Conservation (phyloP, 2,888 invertebrate genomes). For the Meteorus cinctellus region DNA sequence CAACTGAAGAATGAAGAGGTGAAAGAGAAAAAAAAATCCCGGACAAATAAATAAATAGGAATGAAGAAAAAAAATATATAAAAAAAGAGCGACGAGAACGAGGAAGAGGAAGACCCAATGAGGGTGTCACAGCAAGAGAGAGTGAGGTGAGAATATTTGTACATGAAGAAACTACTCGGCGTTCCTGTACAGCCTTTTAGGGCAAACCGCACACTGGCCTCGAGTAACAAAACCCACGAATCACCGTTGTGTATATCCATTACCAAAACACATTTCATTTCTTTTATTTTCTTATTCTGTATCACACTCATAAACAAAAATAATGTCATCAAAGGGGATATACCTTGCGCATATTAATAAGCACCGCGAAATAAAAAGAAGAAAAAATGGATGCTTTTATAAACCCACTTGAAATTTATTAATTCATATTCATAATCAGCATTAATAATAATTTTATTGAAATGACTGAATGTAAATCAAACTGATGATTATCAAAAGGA, state of each 20-base stretch:
- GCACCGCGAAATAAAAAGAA: too few relatives aligned
- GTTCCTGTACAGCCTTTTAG: slow-evolving; percentile 54
- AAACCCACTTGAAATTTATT: too few relatives aligned
- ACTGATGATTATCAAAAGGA: too few relatives aligned
- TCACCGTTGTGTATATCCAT: slow-evolving; percentile 36
- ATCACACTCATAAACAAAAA: too few relatives aligned
- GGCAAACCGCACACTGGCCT: slow-evolving; percentile 49
- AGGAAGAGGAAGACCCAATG: slow-evolving; percentile 29
- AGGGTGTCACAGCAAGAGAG: slow-evolving; percentile 23
- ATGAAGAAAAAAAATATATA: not conserved
- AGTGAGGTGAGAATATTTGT: not conserved
- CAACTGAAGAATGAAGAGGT: too few relatives aligned
- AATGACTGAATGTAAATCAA: too few relatives aligned
- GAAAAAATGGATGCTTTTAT: too few relatives aligned
- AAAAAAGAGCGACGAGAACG: slow-evolving; percentile 32
- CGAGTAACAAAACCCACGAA: slow-evolving; percentile 38
- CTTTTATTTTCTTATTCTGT: slow-evolving; percentile 1
- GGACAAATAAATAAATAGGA: not conserved
- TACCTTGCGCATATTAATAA: too few relatives aligned
- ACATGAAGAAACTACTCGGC: slow-evolving; percentile 9
- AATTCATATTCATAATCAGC: too few relatives aligned
- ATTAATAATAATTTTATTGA: too few relatives aligned
- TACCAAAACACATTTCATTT: slow-evolving; percentile 19
- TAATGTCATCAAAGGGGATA: too few relatives aligned
- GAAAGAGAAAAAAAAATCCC: not conserved